phyloP scores from a whole-genome alignment of 2,797 vertebrate genomes.

The Mormyrops attenuatus region DNA sequence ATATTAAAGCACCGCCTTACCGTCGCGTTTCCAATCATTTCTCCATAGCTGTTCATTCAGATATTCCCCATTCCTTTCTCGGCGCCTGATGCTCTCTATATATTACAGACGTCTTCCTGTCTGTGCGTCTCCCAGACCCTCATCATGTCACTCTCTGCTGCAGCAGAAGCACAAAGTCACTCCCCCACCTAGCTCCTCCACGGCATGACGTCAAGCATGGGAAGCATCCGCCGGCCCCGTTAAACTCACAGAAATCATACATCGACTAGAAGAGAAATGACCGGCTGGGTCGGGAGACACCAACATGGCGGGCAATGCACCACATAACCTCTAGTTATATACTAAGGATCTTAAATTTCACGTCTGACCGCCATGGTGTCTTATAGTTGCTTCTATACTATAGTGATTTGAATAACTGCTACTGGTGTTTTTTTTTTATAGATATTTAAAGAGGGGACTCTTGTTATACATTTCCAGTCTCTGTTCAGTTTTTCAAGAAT shows the following conservation, averaged over 20 bases:
- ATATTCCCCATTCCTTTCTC: conserved; percentile 2
- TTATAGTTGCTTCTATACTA: neutral
- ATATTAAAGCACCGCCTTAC: conserved; percentile 9
- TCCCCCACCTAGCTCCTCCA: conserved; percentile 29
- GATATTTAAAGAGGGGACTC: neutral
- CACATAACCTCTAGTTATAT: neutral
- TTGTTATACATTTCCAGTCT: neutral
- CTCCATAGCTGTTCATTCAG: conserved; percentile 11
- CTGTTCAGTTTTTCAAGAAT: neutral
- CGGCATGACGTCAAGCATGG: conserved; percentile 35
- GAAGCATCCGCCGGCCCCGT: conserved; percentile 24
- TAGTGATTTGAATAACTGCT: neutral
- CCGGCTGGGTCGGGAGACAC: conserved; percentile 18
- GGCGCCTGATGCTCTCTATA: conserved; percentile 17
- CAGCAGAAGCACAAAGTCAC: conserved; percentile 36
- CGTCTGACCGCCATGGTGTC: neutral
- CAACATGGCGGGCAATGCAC: conserved; percentile 11
- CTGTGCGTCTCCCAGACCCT: conserved; percentile 27
- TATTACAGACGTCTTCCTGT: conserved; percentile 27
- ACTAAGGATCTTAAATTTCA: neutral
- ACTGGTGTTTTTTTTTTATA: neutral
- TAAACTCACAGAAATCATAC: conserved; percentile 1
- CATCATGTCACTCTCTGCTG: conserved; percentile 33
- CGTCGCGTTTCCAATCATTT: conserved; percentile 19
- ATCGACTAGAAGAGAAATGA: conserved; percentile 13